phyloP scores from a whole-genome alignment of 2,888 invertebrate species.

The Hemistola chrysoprasaria region DNA sequence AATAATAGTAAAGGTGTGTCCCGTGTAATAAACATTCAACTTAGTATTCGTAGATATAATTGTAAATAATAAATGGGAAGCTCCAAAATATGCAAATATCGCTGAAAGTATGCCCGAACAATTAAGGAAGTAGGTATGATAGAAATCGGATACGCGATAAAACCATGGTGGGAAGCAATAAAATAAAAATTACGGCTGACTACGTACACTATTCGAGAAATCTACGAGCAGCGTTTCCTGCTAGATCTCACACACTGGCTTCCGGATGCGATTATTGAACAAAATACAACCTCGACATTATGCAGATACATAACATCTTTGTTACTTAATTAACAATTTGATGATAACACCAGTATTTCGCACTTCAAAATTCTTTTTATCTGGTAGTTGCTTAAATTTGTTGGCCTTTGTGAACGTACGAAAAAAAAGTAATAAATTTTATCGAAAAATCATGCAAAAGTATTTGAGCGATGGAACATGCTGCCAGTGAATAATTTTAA shows the following conservation, averaged over 20 bases:
- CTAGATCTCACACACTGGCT: conserved; percentile 29
- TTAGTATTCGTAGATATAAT: no score
- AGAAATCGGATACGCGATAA: conserved; percentile 33
- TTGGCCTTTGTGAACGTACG: no score
- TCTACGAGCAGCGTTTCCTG: conserved; percentile 41
- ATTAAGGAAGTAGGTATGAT: conserved; percentile 26
- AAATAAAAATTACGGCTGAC: conserved; percentile 40
- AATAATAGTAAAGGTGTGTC: no score
- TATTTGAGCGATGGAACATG: conserved; percentile 34
- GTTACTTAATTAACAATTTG: no score
- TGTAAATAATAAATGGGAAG: background rate
- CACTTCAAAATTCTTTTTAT: background rate
- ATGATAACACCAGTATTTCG: background rate
- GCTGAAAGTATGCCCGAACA: background rate
- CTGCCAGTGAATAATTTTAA: conserved; percentile 57
- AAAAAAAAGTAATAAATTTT: conserved; percentile 43
- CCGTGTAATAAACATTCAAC: no score
- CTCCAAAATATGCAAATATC: conserved; percentile 16
- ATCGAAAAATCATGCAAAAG: conserved; percentile 38
- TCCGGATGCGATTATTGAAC: conserved; percentile 33
- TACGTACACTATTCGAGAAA: conserved; percentile 37
- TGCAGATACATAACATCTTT: background rate
- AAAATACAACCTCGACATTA: conserved; percentile 2
- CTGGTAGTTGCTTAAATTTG: no score
- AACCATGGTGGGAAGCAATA: conserved; percentile 45